A percentile compares a stretch with the other conserved stretches of the same genome.
Conservation (phyloP, 2,797 vertebrate species). For the Acridotheres tristis region DNA sequence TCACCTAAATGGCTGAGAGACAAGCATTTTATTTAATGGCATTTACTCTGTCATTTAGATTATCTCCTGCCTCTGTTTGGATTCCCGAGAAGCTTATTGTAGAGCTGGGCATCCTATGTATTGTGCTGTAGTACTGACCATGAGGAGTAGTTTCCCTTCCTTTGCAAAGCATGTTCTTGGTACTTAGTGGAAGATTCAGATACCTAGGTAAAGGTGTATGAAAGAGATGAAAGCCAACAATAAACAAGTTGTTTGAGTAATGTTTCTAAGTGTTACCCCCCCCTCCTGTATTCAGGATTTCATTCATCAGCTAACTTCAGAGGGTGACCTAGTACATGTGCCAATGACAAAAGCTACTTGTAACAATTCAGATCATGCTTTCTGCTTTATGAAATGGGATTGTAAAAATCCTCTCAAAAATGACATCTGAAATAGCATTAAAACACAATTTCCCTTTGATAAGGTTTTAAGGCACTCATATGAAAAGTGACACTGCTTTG, state of each 20-base stretch:
- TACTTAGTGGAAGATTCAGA: neutral
- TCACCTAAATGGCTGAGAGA: neutral
- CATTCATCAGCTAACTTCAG: conserved; percentile 41
- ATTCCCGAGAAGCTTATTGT: neutral
- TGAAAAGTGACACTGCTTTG: conserved; percentile 74
- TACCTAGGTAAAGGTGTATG: neutral
- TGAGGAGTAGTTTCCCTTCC: neutral
- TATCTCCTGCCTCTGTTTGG: neutral
- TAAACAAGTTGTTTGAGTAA: neutral
- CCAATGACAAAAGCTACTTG: conserved; percentile 73
- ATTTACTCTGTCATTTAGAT: neutral
- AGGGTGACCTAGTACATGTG: conserved; percentile 49
- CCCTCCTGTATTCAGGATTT: conserved; percentile 20
- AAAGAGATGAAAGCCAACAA: neutral
- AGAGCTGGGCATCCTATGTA: neutral
- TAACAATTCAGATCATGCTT: conserved; percentile 74
- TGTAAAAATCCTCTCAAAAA: conserved; percentile 79
- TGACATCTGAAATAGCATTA: conserved; percentile 78
- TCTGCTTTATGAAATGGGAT: conserved; percentile 74
- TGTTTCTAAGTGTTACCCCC: neutral
- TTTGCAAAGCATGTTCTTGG: neutral
- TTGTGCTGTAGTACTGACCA: neutral
- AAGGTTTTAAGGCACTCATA: conserved; percentile 77
- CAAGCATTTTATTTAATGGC: neutral
- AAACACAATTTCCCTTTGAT: conserved; percentile 76